Conservation (phyloP, 2,113 vertebrate genomes). For the Rousettus leschenaultii region DNA sequence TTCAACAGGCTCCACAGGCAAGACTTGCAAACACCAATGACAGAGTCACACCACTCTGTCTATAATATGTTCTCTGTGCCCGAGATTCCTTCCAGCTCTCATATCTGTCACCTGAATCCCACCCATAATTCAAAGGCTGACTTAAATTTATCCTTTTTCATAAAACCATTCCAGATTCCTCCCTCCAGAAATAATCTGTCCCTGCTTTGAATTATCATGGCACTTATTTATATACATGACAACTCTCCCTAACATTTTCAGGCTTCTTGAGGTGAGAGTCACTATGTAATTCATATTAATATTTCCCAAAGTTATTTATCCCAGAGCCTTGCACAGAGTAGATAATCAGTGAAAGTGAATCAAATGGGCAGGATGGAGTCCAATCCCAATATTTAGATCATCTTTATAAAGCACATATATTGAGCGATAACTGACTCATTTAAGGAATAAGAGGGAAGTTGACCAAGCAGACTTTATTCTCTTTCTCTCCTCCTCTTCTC, state of each 20-base stretch:
- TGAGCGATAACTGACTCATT: not conserved
- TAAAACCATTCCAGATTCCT: not conserved
- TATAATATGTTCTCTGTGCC: not conserved
- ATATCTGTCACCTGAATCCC: not conserved
- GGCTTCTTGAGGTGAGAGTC: not conserved
- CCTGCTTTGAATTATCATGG: not conserved
- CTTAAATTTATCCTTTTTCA: not conserved
- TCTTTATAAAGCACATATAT: not conserved
- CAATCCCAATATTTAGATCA: not conserved
- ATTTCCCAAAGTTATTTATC: not conserved
- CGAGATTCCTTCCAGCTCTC: not conserved
- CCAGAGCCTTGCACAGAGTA: not conserved
- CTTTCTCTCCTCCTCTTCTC: too few relatives aligned
- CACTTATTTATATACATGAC: not conserved
- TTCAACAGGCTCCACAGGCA: not conserved
- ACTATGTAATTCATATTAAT: not conserved
- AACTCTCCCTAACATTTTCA: not conserved
- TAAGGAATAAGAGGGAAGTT: not conserved
- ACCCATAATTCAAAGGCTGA: not conserved
- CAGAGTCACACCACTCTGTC: rapidly evolving
- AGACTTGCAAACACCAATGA: not conserved
- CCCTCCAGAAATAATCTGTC: not conserved
- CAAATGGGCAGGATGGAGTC: rapidly evolving
- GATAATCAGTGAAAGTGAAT: not conserved
- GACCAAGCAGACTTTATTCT: not conserved